phyloP scores from a whole-genome alignment of 2,888 invertebrate species.

The Nycteola revayana region DNA sequence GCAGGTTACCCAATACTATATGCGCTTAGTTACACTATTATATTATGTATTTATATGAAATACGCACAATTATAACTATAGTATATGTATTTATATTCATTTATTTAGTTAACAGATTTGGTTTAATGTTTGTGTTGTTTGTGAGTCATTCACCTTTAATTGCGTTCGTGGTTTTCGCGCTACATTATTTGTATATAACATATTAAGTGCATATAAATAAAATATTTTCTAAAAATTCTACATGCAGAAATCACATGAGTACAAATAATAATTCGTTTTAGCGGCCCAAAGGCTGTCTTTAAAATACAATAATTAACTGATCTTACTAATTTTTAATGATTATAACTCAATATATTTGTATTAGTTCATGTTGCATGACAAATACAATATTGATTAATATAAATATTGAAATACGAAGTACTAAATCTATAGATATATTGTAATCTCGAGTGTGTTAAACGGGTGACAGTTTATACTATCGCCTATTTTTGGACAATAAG shows the following conservation, averaged over 20 bases:
- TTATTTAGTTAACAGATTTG: conserved; percentile 20
- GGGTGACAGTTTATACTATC: conserved; percentile 34
- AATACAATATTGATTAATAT: conserved; percentile 18
- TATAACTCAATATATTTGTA: background rate
- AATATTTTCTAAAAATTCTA: conserved; percentile 30
- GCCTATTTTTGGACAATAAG: conserved; percentile 60
- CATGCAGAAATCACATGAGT: conserved; percentile 31
- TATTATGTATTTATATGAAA: conserved; percentile 41
- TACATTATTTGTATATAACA: conserved; percentile 35
- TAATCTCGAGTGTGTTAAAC: conserved; percentile 24
- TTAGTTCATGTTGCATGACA: background rate
- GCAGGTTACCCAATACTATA: conserved; percentile 41
- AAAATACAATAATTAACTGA: conserved; percentile 15
- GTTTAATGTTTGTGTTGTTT: conserved; percentile 32
- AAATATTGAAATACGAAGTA: conserved; percentile 9
- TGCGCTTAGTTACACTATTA: conserved; percentile 32
- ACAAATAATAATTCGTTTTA: conserved; percentile 30
- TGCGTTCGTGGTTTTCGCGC: conserved; percentile 30
- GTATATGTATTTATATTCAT: conserved; percentile 30
- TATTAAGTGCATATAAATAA: conserved; percentile 28
- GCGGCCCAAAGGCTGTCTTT: conserved; percentile 26
- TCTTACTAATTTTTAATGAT: conserved; percentile 14
- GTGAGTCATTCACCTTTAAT: conserved; percentile 55
- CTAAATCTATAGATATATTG: conserved; percentile 22
- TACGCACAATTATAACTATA: conserved; percentile 57